A percentile compares a stretch with the other conserved stretches of the same genome.
Conservation (phyloP, 2,797 vertebrate species). For the Myioborus melanocephalus region DNA sequence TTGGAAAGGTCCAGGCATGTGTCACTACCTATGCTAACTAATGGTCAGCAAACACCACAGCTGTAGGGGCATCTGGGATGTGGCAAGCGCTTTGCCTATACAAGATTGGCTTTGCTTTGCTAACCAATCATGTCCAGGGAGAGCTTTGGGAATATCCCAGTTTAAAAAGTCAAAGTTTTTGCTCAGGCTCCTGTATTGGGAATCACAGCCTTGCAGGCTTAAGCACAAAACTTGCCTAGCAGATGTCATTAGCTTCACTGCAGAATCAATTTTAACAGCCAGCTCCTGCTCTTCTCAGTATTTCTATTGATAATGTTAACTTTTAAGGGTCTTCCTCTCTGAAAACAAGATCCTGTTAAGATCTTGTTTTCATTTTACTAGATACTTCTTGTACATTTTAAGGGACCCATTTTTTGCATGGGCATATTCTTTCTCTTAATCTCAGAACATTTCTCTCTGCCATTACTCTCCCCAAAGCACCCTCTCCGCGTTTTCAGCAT, state of each 20-base stretch:
- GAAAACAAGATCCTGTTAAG: not conserved
- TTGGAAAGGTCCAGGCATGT: not conserved
- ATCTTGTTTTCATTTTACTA: not conserved
- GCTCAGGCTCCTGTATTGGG: not conserved
- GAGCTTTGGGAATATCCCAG: not conserved
- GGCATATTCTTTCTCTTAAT: not conserved
- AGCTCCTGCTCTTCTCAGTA: not conserved
- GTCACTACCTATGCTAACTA: not conserved
- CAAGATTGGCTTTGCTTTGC: not conserved
- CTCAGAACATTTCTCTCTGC: not conserved
- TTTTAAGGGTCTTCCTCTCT: not conserved
- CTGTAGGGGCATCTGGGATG: not conserved
- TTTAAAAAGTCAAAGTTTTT: not conserved
- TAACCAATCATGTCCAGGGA: not conserved
- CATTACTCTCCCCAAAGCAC: not conserved
- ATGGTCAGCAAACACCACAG: not conserved
- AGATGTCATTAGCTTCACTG: not conserved
- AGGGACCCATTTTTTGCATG: not conserved
- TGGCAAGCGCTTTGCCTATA: fast-evolving
- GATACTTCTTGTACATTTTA: not conserved
- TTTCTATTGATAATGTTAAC: not conserved
- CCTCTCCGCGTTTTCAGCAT: not conserved
- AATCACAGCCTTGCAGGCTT: not conserved
- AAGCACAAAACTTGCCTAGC: not conserved
- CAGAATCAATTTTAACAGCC: not conserved